Percentiles rank a stretch among this genome's conserved stretches.
phyloP scores from a whole-genome alignment of 1,140 invertebrate genomes.

The Hirudo medicinalis region DNA sequence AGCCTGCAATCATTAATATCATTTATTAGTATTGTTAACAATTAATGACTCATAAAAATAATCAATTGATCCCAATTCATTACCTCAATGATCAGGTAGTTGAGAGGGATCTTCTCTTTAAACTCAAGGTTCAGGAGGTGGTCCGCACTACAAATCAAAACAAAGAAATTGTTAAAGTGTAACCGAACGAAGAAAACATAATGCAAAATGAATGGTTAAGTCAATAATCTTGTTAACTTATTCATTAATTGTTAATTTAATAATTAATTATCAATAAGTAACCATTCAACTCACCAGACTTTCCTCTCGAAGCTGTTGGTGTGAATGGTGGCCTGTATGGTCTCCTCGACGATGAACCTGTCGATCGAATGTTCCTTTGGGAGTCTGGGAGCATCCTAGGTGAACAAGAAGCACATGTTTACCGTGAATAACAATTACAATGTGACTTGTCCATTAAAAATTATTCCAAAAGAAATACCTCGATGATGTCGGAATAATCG shows the following conservation, averaged over 20 bases:
- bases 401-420: neutral
- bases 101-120: constrained; percentile 83
- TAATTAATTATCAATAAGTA: too few species aligned
- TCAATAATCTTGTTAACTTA: too few species aligned
- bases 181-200: too few species aligned
- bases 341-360: constrained; percentile 91
- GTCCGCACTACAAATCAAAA: constrained; percentile 52
- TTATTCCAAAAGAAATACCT: constrained; percentile 44
- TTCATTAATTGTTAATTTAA: too few species aligned
- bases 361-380: constrained; percentile 94
- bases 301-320: constrained; percentile 77
- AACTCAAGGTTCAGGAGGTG: constrained; percentile 81
- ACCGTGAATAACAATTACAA: neutral
- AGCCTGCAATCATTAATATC: constrained; percentile 41
- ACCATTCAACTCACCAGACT: constrained; percentile 56
- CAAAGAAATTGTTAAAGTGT: neutral
- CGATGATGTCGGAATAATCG: constrained; percentile 95
- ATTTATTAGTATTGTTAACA: too few species aligned
- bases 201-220: too few species aligned
- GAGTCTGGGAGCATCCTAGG: constrained; percentile 45
- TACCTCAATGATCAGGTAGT: constrained; percentile 90
- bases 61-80: too few species aligned
- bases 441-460: neutral
- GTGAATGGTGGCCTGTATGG: constrained; percentile 77
- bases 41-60: too few species aligned